phyloP scores from a whole-genome alignment of 2,888 invertebrate genomes.

The Lasioglossum leucozonium region DNA sequence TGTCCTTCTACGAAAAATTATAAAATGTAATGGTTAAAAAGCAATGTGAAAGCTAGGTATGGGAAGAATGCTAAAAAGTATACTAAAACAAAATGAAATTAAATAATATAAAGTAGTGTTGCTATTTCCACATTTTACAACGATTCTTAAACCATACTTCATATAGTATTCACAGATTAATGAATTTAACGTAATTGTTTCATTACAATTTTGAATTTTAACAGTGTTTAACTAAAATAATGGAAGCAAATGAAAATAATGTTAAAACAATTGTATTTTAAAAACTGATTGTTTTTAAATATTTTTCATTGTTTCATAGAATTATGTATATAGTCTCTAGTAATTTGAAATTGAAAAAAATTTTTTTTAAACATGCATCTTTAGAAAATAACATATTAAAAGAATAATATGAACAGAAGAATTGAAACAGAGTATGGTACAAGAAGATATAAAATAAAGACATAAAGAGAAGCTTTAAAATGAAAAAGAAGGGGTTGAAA shows the following conservation, averaged over 20 bases:
- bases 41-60: constrained; percentile 54
- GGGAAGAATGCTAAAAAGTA: constrained; percentile 52
- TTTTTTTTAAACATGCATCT: constrained; percentile 36
- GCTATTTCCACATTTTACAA: constrained; percentile 29
- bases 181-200: neutral
- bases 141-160: constrained; percentile 54
- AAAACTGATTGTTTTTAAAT: neutral
- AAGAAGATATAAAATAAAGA: constrained; percentile 38
- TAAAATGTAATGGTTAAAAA: constrained; percentile 60
- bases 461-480: constrained; percentile 48
- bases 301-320: constrained; percentile 3
- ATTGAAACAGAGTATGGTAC: constrained; percentile 46
- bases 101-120: constrained; percentile 35
- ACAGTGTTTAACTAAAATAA: neutral
- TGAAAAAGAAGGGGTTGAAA: constrained; percentile 36
- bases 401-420: constrained; percentile 14
- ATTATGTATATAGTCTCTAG: neutral
- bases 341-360: neutral
- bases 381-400: constrained; percentile 23
- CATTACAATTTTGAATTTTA: neutral
- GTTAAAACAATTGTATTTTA: constrained; percentile 9
- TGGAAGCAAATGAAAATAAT: constrained; percentile 2
- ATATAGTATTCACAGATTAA: neutral
- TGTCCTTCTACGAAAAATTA: constrained; percentile 73
- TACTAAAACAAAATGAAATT: constrained; percentile 41